A percentile compares a stretch with the other conserved stretches of the same genome.
Conservation (phyloP, 2,113 vertebrate genomes). For the Tachysurus vachellii region DNA sequence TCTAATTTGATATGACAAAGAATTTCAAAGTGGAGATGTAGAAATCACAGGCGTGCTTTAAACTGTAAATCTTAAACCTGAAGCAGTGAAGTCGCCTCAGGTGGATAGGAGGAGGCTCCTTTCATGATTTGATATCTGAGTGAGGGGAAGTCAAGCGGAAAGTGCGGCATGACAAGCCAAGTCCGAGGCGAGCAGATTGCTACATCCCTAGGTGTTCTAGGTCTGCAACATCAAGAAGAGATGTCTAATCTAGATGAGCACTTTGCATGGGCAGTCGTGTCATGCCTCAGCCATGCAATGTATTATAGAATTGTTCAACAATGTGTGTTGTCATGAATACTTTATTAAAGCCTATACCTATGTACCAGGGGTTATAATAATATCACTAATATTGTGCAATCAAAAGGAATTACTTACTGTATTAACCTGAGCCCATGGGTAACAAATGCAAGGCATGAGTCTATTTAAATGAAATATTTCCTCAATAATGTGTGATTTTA, state of each 20-base stretch:
- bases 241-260: slow-evolving; percentile 35
- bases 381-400: background rate
- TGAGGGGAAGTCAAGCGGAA: slow-evolving; percentile 47
- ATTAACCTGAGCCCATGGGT: background rate
- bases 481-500: background rate
- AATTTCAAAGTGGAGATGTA: background rate
- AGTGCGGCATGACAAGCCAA: slow-evolving; percentile 21
- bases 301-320: background rate
- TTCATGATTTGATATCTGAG: slow-evolving; percentile 32
- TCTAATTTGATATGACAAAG: background rate
- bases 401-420: background rate
- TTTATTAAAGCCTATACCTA: background rate
- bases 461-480: background rate
- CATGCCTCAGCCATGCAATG: background rate
- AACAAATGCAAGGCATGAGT: background rate
- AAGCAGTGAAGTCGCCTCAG: background rate
- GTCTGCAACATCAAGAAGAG: slow-evolving; percentile 22
- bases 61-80: background rate
- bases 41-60: background rate
- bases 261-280: slow-evolving; percentile 19
- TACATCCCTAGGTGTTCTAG: slow-evolving; percentile 37
- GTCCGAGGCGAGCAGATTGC: slow-evolving; percentile 5
- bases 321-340: background rate
- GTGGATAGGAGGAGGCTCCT: background rate
- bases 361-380: background rate